phyloP scores from a whole-genome alignment of 2,797 vertebrate species.

The Phrynocephalus vlangalii region DNA sequence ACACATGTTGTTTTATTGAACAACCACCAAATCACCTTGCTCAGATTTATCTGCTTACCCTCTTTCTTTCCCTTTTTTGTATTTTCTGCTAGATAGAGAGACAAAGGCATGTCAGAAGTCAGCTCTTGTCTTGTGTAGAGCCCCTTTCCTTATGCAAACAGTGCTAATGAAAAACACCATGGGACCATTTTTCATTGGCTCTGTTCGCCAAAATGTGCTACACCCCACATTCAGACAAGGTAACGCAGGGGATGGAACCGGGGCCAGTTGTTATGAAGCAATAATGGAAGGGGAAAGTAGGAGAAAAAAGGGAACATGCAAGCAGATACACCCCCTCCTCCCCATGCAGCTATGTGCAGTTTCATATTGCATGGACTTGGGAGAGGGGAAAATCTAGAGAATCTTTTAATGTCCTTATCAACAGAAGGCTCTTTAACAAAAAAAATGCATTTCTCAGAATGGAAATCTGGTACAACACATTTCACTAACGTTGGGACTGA shows the following conservation, averaged over 20 bases:
- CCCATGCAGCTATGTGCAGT: not conserved
- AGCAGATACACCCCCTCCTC: not conserved
- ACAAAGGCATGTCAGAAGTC: not conserved
- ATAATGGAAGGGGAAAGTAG: not conserved
- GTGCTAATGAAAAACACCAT: not conserved
- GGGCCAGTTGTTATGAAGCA: not conserved
- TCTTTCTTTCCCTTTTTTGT: not conserved
- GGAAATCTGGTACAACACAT: not conserved
- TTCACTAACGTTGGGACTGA: not conserved
- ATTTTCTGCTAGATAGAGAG: not conserved
- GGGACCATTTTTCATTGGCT: not conserved
- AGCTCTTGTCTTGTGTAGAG: too few relatives aligned
- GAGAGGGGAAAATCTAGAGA: not conserved
- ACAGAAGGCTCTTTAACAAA: not conserved
- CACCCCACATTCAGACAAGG: too few relatives aligned
- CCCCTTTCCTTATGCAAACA: not conserved
- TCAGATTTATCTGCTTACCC: not conserved
- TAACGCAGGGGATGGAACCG: not conserved
- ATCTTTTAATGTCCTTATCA: constrained; percentile 21
- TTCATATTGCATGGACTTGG: constrained; percentile 24
- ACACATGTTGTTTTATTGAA: not conserved
- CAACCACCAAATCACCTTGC: not conserved
- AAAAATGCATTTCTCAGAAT: constrained; percentile 23
- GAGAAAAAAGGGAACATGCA: not conserved
- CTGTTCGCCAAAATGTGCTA: too few relatives aligned